Percentiles rank a stretch among this genome's conserved stretches.
phyloP scores from a whole-genome alignment of 1,140 invertebrate genomes.

The Trichonephila clavata region DNA sequence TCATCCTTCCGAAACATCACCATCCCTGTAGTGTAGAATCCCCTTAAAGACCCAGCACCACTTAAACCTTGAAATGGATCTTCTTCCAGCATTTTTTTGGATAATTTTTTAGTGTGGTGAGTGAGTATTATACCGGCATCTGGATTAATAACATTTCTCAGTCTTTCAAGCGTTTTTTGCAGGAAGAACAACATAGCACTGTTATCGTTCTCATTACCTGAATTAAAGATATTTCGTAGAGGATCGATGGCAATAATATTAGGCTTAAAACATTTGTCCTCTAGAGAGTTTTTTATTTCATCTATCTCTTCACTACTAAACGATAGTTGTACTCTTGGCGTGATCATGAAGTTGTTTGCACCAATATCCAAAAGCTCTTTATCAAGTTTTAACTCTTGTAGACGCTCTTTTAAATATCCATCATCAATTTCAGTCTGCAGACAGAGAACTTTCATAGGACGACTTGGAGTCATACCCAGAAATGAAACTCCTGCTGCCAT shows the following conservation, averaged over 20 bases:
- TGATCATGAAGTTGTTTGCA: slow-evolving; percentile 17
- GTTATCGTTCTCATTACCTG: not conserved
- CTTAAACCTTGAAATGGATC: slow-evolving; percentile 12
- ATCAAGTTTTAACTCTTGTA: slow-evolving; percentile 10
- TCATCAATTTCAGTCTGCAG: slow-evolving; percentile 16
- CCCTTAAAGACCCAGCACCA: slow-evolving; percentile 10
- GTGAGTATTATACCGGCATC: not conserved
- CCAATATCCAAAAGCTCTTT: not conserved
- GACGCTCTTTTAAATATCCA: slow-evolving; percentile 17
- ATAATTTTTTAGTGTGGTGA: not conserved
- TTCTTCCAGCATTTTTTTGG: slow-evolving; percentile 4
- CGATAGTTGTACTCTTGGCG: slow-evolving; percentile 15
- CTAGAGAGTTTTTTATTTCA: slow-evolving; percentile 18
- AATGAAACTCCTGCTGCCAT: not conserved
- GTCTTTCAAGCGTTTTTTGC: slow-evolving; percentile 1
- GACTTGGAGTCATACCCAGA: not conserved
- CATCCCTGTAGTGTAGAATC: not conserved
- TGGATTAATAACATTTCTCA: not conserved
- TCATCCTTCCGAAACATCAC: not conserved
- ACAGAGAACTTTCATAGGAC: not conserved
- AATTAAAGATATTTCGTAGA: not conserved
- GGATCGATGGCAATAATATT: not conserved
- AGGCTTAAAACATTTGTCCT: slow-evolving; percentile 17
- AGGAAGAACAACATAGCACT: not conserved
- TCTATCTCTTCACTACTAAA: slow-evolving; percentile 1